phyloP scores from a whole-genome alignment of 2,888 invertebrate species.

The Aphidoletes aphidimyza region DNA sequence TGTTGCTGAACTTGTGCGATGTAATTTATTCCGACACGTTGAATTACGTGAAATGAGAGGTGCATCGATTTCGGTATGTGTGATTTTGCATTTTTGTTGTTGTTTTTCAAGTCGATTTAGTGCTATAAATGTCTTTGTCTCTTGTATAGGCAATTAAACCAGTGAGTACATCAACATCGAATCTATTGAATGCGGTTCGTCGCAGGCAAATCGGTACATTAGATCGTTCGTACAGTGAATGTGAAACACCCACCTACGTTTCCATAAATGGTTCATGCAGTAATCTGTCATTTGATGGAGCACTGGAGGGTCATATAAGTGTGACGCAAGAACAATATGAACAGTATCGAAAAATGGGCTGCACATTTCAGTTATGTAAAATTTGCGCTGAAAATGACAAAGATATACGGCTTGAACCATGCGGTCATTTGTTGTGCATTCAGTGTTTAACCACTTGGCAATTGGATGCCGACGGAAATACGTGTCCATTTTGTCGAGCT shows the following conservation, averaged over 20 bases:
- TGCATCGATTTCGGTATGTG: constrained; percentile 74
- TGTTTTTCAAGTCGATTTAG: too few relatives aligned
- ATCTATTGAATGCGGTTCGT: constrained; percentile 56
- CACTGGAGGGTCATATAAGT: constrained; percentile 96
- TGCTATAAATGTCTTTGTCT: neutral
- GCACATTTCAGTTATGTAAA: constrained; percentile 99
- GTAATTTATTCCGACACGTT: constrained; percentile 82
- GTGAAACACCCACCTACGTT: neutral
- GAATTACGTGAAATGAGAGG: constrained; percentile 84
- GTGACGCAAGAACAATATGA: constrained; percentile 99
- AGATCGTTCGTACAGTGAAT: constrained; percentile 50
- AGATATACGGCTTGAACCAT: constrained; percentile 98
- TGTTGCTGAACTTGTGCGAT: constrained; percentile 77
- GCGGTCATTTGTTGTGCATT: constrained; percentile 97
- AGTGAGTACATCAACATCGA: constrained; percentile 56
- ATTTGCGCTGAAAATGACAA: constrained; percentile 99
- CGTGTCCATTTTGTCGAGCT: constrained; percentile 98
- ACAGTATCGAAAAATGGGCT: constrained; percentile 99
- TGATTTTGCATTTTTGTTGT: too few relatives aligned
- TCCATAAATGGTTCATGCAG: constrained; percentile 17
- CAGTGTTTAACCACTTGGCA: constrained; percentile 99
- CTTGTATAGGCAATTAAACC: constrained; percentile 55
- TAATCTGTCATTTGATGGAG: constrained; percentile 94
- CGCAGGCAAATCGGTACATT: constrained; percentile 53
- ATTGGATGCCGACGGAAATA: constrained; percentile 75